Evolutionary conservation across 2,113 vertebrate species (phyloP).

Genomic region (Acrocephalus arundinaceus): DNA sequence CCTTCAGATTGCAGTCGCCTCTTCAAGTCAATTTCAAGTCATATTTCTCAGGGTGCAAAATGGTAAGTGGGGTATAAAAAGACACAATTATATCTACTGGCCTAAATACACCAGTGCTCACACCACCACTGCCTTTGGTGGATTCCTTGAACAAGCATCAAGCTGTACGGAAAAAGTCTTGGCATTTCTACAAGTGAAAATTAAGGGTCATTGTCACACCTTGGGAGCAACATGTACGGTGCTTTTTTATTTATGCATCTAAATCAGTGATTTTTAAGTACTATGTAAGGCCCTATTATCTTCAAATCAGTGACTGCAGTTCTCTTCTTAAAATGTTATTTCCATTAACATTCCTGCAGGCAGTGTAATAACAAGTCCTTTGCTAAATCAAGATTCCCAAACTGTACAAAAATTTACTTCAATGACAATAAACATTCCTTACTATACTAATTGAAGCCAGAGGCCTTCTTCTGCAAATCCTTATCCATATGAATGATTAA

Average conservation of each 20-base stretch:
- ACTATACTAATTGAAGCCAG: neutral
- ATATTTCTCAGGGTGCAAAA: neutral
- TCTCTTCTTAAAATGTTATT: neutral
- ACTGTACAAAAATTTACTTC: neutral
- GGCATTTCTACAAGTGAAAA: neutral
- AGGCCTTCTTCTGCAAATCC: neutral
- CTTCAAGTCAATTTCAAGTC: neutral
- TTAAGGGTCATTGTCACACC: neutral
- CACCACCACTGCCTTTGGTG: neutral
- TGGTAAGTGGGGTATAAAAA: neutral
- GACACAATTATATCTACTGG: neutral
- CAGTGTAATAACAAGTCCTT: neutral
- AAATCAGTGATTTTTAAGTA: neutral
- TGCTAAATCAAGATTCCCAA: neutral
- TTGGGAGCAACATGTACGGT: neutral
- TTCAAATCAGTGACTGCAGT: neutral
- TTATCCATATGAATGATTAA: neutral
- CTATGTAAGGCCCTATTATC: neutral
- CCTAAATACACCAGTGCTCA: neutral
- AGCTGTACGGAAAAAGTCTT: neutral
- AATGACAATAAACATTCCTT: neutral
- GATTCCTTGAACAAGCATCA: neutral
- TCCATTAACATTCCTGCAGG: constrained; percentile 1
- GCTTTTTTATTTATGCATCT: neutral
- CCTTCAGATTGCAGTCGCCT: neutral